Base-by-base conservation (phyloP, 1,140 invertebrate genomes). In the Tetramorium alpestre region DNA sequence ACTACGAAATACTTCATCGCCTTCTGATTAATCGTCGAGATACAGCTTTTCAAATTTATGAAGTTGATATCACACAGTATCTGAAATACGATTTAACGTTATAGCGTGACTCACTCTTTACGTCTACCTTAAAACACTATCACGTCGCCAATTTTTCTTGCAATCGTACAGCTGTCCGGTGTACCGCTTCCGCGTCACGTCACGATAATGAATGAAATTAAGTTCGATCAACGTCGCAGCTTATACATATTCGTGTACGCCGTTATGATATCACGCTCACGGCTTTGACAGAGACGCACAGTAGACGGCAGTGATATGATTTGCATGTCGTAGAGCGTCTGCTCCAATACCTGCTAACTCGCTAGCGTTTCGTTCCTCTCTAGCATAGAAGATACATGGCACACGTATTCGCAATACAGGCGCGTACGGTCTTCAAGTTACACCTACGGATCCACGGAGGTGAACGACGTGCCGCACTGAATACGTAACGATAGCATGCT, bases 261-360 rank as follows among this genome's bases (percentile, higher is more conserved):
- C 76, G 88, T 90, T 90, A 89, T 72, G 47, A 28, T 82, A 89
- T 89, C 84, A 89, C 88, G 88, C 88, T 86, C 62, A 72, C 64
- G 60, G 69, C 13, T 28, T 22, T 47, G 58, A 58, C 76, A 13
- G 64, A 77, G 85, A 89, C 88, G 69, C 76, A 58, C 64, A 67
- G 77, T 92, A 87, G 88, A 90, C 85, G 90, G 88, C 90, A 93
- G 91, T 89, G 93, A 93, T 94, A 93, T 88, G 93, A 95, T 95
- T 94, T 95, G 93, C 94, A 94, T 95, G 92, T 93, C 90, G 90
- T 76, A 85, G 77, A 90, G 49, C 64, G 89, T 90, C 89, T 91
- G 92, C 89, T 87, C 85, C 82, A 76, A 65, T 85, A 88, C 58
- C 80, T 89, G 89, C 86, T 90, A 90, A 87, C 88, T 88, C 85